These are phyloP conservation scores for Varanus komodoensis DNA, from an alignment of 2,113 vertebrate species.

Conservation along the genomic window DNA sequence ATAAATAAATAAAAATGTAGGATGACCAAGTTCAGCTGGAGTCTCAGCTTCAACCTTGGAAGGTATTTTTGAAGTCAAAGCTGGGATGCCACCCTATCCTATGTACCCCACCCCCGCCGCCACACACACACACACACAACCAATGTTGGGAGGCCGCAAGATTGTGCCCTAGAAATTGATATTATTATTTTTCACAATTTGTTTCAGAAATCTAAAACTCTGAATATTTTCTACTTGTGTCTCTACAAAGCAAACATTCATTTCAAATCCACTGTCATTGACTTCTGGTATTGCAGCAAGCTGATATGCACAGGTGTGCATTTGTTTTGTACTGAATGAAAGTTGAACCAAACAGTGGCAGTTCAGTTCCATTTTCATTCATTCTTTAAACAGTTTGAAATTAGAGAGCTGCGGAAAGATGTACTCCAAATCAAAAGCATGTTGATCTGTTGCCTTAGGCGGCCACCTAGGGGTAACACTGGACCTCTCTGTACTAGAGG, in stretches of 20 bases:
- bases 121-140: too few relatives aligned
- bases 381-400: background rate
- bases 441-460: background rate
- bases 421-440: background rate
- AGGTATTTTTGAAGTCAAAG: too few relatives aligned
- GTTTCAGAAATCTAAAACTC: background rate
- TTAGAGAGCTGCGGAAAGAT: background rate
- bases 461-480: slow-evolving; percentile 28
- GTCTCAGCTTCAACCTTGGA: too few relatives aligned
- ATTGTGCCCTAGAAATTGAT: background rate
- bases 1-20: too few relatives aligned
- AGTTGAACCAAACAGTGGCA: background rate
- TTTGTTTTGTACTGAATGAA: background rate
- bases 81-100: too few relatives aligned
- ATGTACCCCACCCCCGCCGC: too few relatives aligned
- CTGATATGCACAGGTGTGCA: background rate
- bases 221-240: background rate
- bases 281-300: background rate
- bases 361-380: too few relatives aligned
- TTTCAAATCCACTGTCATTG: background rate
- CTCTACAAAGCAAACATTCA: too few relatives aligned
- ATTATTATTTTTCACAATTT: background rate
- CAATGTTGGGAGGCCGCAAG: too few relatives aligned
- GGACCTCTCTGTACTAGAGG: slow-evolving; percentile 10
- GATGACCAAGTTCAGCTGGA: too few relatives aligned